A percentile compares a stretch with the other conserved stretches of the same genome.
Evolutionary conservation across 2,113 vertebrate species (phyloP).

Genomic region (Carassius gibelio): DNA sequence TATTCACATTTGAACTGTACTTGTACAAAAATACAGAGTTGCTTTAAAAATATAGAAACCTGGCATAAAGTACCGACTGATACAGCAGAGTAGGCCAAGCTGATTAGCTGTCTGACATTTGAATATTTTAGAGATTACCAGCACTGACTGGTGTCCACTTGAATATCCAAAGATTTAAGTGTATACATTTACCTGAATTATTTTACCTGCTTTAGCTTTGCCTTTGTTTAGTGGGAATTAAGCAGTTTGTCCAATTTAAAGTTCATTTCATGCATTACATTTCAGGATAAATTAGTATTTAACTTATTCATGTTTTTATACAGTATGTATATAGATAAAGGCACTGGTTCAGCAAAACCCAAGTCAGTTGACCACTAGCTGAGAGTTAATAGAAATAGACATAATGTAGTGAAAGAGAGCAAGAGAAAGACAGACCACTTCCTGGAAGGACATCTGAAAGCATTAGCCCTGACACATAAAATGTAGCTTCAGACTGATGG

Average conservation of each 20-base stretch:
- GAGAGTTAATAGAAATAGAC: neutral
- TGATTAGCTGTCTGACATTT: neutral
- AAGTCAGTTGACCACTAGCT: neutral
- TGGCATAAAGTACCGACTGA: neutral
- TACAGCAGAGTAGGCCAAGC: neutral
- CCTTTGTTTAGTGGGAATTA: too few relatives aligned
- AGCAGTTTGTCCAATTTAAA: neutral
- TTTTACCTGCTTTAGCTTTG: neutral
- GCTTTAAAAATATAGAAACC: neutral
- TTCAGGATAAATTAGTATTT: neutral
- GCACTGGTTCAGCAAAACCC: too few relatives aligned
- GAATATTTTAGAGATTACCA: neutral
- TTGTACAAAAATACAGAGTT: neutral
- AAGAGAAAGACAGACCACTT: conserved; percentile 11
- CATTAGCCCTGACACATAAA: conserved; percentile 62
- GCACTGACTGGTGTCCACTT: neutral
- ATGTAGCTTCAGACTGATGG: conserved; percentile 59
- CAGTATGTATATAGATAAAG: too few relatives aligned
- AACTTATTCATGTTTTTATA: too few relatives aligned
- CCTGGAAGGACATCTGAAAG: conserved; percentile 52
- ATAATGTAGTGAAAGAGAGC: neutral
- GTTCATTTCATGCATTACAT: neutral
- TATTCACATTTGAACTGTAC: conserved; percentile 11
- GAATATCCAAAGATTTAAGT: neutral
- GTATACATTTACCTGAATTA: neutral